Evolutionary conservation across 2,888 invertebrate species (phyloP).

Genomic region (Pandemis cinnamomeana): DNA sequence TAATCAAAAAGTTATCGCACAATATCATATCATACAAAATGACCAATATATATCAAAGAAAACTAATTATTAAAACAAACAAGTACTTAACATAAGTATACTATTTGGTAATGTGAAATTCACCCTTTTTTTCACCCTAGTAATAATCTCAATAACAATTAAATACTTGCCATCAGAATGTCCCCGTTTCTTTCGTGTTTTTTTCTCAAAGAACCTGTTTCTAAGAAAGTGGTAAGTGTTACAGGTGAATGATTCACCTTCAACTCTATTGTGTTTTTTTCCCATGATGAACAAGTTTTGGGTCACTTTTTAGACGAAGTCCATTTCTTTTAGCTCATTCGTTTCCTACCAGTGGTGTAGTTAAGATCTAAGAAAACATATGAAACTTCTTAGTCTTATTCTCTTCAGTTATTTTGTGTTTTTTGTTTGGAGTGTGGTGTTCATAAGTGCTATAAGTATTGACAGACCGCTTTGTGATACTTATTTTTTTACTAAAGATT

Average conservation of each 20-base stretch:
- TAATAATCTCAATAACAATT: conserved; percentile 2
- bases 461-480: too few relatives aligned
- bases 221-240: not conserved
- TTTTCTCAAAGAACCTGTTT: conserved; percentile 27
- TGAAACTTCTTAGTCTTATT: not conserved
- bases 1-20: too few relatives aligned
- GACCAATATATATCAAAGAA: too few relatives aligned
- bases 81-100: not conserved
- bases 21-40: too few relatives aligned
- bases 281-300: conserved; percentile 35
- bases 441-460: too few relatives aligned
- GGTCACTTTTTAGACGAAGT: not conserved
- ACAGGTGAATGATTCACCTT: conserved; percentile 29
- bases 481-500: too few relatives aligned
- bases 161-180: conserved; percentile 16
- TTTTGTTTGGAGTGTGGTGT: not conserved
- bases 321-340: conserved; percentile 5
- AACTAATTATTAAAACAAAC: not conserved
- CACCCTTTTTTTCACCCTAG: not conserved
- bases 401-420: not conserved
- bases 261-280: conserved; percentile 31
- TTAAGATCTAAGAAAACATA: not conserved
- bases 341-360: conserved; percentile 2
- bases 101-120: not conserved
- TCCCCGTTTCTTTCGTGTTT: conserved; percentile 22